phyloP scores from a whole-genome alignment of 64 coral and sea anemone species.

The Montipora efflorescens region DNA sequence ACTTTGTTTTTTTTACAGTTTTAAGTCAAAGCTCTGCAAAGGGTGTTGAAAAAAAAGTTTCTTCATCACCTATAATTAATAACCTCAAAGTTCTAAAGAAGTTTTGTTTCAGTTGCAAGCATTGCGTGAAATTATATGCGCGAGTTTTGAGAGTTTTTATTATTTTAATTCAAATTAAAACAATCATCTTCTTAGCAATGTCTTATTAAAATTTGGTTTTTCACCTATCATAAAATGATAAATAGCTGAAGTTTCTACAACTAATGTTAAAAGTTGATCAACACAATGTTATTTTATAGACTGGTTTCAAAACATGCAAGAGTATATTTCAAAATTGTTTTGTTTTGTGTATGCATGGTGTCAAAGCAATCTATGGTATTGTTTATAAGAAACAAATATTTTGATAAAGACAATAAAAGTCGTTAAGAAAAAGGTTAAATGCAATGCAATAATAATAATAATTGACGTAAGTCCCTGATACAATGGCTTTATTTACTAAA shows the following conservation, averaged over 20 bases:
- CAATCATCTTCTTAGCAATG: background rate
- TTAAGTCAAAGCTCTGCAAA: background rate
- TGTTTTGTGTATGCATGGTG: too few species aligned
- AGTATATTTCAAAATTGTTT: too few species aligned
- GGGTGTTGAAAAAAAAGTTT: background rate
- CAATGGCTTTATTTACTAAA: too few species aligned
- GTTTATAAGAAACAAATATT: background rate
- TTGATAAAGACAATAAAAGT: background rate
- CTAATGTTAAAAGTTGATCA: background rate
- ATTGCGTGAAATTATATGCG: background rate
- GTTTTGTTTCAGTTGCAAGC: background rate
- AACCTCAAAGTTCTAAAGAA: too few species aligned
- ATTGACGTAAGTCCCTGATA: too few species aligned
- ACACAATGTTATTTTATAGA: background rate
- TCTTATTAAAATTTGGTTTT: too few species aligned
- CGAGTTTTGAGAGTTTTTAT: background rate
- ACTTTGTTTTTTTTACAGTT: background rate
- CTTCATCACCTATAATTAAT: background rate
- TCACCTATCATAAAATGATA: background rate
- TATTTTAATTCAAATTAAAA: background rate
- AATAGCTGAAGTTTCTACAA: background rate
- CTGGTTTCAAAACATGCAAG: background rate
- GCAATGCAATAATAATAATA: too few species aligned
- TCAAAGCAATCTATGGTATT: background rate
- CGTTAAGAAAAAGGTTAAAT: too few species aligned